A percentile compares a stretch with the other conserved stretches of the same genome.
Evolutionary conservation across 2,113 vertebrate genomes (phyloP).

Genomic region (Psittacula cyanocephala): DNA sequence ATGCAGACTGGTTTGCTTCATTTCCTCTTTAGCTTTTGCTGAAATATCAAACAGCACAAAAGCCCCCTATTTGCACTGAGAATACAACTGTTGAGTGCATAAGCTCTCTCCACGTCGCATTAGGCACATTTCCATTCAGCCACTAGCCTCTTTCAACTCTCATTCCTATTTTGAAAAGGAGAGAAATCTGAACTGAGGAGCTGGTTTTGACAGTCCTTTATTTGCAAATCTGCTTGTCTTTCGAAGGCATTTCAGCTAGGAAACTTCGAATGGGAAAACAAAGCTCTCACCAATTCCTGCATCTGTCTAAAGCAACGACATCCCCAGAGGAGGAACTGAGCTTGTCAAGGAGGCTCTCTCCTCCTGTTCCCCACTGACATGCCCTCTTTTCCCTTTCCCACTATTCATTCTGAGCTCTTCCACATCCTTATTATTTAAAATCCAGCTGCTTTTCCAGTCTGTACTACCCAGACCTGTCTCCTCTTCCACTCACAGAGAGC

Average conservation of each 20-base stretch:
- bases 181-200: neutral
- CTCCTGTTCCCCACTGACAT: neutral
- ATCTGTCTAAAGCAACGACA: neutral
- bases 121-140: neutral
- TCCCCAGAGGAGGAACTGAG: neutral
- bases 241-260: neutral
- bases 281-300: neutral
- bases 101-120: neutral
- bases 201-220: neutral
- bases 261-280: neutral
- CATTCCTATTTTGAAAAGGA: neutral
- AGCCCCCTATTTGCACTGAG: neutral
- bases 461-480: neutral
- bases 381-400: constrained; percentile 20
- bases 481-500: neutral
- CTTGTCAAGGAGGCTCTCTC: neutral
- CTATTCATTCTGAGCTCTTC: neutral
- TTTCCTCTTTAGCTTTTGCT: constrained; percentile 57
- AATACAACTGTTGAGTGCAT: constrained; percentile 33
- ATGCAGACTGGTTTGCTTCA: neutral
- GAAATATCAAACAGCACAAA: constrained; percentile 27
- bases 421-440: neutral
- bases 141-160: neutral
- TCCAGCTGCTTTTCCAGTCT: neutral
- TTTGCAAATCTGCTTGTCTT: constrained; percentile 23